phyloP scores from a whole-genome alignment of 2,797 vertebrate species.

The Rhyacichthys aspro region DNA sequence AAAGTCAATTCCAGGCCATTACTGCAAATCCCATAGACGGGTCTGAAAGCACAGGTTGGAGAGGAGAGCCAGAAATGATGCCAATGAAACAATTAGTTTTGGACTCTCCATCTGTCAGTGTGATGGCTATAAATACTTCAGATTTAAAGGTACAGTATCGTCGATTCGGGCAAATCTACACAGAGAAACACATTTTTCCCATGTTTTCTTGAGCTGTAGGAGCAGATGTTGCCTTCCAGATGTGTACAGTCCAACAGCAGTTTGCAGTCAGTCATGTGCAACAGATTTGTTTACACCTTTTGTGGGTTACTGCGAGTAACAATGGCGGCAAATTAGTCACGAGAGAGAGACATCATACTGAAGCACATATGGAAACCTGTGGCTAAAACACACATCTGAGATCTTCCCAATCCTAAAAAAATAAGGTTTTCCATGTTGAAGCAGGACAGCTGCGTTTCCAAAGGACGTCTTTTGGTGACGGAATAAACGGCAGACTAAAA shows the following conservation, averaged over 20 bases:
- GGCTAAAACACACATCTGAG: conserved; percentile 13
- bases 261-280: conserved; percentile 33
- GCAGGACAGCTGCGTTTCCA: no score
- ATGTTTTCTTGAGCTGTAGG: neutral
- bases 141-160: neutral
- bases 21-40: conserved; percentile 27
- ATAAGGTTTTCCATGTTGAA: neutral
- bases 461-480: neutral
- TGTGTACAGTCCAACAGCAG: conserved; percentile 7
- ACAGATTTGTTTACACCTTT: conserved; percentile 63
- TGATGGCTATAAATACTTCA: neutral
- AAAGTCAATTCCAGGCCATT: conserved; percentile 25
- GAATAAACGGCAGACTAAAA: conserved; percentile 13
- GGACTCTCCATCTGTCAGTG: conserved; percentile 1
- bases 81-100: conserved; percentile 58
- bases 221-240: conserved; percentile 4
- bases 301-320: conserved; percentile 43
- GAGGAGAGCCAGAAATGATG: conserved; percentile 19
- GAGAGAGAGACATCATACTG: conserved; percentile 43
- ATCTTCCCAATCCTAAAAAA: neutral
- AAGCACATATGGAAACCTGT: conserved; percentile 40
- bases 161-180: no score
- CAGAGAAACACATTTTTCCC: neutral
- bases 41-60: conserved; percentile 20
- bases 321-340: conserved; percentile 41